These are phyloP conservation scores for Blennius ocellaris DNA, from an alignment of 2,113 vertebrate genomes.

Conservation along the genomic window DNA sequence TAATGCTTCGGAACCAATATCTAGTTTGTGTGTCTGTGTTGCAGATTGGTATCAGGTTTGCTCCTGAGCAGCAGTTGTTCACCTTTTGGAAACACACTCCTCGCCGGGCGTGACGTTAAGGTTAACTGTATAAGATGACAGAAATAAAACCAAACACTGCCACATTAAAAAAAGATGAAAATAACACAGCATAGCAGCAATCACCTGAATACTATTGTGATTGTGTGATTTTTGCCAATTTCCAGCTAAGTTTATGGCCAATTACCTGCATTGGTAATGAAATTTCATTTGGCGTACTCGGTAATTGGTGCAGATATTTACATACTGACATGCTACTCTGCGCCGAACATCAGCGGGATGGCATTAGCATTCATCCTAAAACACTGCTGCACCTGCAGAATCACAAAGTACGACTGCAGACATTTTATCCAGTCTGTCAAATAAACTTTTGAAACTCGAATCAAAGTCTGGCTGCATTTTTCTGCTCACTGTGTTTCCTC, in stretches of 20 bases:
- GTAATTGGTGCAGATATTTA: not conserved
- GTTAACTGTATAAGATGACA: no score
- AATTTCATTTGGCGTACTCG: not conserved
- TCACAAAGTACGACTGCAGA: not conserved
- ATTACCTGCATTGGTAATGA: not conserved
- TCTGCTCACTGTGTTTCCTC: conserved; percentile 5
- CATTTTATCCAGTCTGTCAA: not conserved
- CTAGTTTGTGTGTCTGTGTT: no score
- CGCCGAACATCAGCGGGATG: not conserved
- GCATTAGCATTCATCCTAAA: not conserved
- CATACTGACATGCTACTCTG: not conserved
- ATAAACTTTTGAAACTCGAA: conserved; percentile 12
- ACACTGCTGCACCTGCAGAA: not conserved
- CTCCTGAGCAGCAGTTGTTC: no score
- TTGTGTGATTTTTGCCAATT: not conserved
- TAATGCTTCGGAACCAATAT: no score
- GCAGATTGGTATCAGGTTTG: no score
- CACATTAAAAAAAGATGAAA: no score
- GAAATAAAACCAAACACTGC: no score
- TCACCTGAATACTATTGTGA: no score
- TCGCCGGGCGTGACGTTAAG: no score
- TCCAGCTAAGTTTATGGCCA: not conserved
- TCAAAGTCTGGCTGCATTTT: conserved; percentile 3
- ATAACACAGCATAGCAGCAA: no score
- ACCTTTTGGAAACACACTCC: no score